These are phyloP conservation scores for Eudyptes chrysolophus DNA, from an alignment of 2,113 vertebrate genomes.

Conservation along the genomic window DNA sequence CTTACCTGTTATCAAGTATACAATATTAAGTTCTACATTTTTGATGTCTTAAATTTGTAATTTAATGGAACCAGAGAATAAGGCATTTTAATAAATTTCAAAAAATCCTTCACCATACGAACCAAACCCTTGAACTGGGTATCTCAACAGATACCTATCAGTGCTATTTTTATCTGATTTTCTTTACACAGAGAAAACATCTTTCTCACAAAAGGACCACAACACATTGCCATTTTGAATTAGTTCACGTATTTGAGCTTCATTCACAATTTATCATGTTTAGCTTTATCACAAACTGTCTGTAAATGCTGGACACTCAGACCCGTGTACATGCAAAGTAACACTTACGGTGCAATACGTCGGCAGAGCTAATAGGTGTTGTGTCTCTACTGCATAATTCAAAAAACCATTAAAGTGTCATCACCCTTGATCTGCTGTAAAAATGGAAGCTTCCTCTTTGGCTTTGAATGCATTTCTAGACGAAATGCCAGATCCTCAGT, in stretches of 20 bases:
- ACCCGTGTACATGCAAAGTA: neutral
- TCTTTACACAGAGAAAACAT: neutral
- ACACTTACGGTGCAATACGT: neutral
- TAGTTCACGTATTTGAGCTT: neutral
- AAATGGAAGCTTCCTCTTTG: neutral
- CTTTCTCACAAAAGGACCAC: neutral
- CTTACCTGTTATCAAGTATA: neutral
- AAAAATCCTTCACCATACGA: neutral
- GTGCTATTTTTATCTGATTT: neutral
- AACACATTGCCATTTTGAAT: neutral
- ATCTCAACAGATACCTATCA: neutral
- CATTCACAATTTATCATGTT: neutral
- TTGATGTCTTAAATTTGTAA: neutral
- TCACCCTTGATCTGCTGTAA: neutral
- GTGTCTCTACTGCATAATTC: neutral
- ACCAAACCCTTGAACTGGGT: neutral
- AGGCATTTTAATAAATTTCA: neutral
- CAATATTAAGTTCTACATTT: neutral
- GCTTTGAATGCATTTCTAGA: neutral
- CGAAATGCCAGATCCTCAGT: neutral
- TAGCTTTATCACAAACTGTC: neutral
- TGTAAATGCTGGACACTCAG: neutral
- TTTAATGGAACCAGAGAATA: neutral
- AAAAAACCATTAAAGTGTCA: neutral
- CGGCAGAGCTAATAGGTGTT: neutral